phyloP scores from a whole-genome alignment of 2,113 vertebrate species.

The Brachyistius frenatus region DNA sequence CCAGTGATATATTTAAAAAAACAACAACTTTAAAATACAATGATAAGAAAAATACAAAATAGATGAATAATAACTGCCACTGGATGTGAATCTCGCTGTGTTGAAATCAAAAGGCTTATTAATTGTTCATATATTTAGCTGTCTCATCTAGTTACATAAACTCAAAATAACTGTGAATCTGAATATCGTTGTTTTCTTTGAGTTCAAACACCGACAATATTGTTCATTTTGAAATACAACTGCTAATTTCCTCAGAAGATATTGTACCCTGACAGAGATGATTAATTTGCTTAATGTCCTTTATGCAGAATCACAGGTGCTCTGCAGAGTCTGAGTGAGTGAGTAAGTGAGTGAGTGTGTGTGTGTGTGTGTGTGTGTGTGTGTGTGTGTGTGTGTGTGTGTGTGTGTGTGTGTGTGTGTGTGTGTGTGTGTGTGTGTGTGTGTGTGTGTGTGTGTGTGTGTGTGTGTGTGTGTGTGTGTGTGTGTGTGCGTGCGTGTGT shows the following conservation, averaged over 20 bases:
- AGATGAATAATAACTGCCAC: not conserved
- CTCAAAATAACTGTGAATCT: not conserved
- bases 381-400: not conserved
- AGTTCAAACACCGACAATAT: not conserved
- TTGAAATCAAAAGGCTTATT: no score
- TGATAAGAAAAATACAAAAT: no score
- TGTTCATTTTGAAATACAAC: slow-evolving; percentile 8
- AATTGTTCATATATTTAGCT: no score
- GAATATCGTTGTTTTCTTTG: not conserved
- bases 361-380: slow-evolving; percentile 10
- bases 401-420: not conserved
- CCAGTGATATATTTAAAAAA: no score
- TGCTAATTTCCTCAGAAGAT: not conserved
- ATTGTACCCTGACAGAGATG: not conserved
- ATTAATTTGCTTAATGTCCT: not conserved
- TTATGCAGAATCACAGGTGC: not conserved
- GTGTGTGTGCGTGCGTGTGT: not conserved
- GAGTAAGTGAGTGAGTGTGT: not conserved
- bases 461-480: not conserved
- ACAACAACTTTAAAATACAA: no score
- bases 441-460: not conserved
- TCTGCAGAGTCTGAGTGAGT: no score
- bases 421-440: slow-evolving; percentile 1
- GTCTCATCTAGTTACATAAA: no score
- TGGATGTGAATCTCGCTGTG: no score